Evolutionary conservation across 2,888 invertebrate genomes (phyloP).

Genomic region (Caenorhabditis doughertyi): DNA sequence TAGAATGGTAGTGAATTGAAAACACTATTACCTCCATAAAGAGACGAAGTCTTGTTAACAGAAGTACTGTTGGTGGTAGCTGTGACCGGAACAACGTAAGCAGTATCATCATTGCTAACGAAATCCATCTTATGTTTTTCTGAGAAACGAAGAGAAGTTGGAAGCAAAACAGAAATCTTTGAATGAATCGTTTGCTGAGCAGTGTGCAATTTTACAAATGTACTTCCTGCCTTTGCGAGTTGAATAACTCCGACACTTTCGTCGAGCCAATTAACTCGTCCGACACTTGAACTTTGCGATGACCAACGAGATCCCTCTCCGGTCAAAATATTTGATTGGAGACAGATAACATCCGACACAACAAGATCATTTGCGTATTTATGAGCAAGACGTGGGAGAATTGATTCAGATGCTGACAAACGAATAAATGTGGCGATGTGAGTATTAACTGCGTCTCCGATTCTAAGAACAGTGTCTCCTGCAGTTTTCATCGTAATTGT

Average conservation of each 20-base stretch:
- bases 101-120: constrained; percentile 45
- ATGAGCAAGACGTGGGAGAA: constrained; percentile 53
- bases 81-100: constrained; percentile 34
- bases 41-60: constrained; percentile 24
- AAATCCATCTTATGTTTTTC: constrained; percentile 4
- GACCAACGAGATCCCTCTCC: constrained; percentile 48
- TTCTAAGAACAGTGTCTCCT: constrained; percentile 77
- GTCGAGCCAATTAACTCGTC: constrained; percentile 60
- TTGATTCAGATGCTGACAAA: constrained; percentile 66
- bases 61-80: constrained; percentile 50
- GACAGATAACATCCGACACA: constrained; percentile 67
- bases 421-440: constrained; percentile 71
- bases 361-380: constrained; percentile 46
- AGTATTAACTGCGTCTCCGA: constrained; percentile 71
- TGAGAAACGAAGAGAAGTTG: constrained; percentile 45
- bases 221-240: constrained; percentile 58
- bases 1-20: neutral
- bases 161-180: constrained; percentile 34
- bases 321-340: constrained; percentile 46
- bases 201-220: constrained; percentile 57
- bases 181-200: constrained; percentile 63
- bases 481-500: constrained; percentile 71
- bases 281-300: constrained; percentile 52
- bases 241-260: constrained; percentile 60
- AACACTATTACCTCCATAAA: constrained; percentile 48